Evolutionary conservation across 2,797 vertebrate species (phyloP), one percentile per base, ranked within the genome.

Genomic region (Calcarius lapponicus): DNA sequence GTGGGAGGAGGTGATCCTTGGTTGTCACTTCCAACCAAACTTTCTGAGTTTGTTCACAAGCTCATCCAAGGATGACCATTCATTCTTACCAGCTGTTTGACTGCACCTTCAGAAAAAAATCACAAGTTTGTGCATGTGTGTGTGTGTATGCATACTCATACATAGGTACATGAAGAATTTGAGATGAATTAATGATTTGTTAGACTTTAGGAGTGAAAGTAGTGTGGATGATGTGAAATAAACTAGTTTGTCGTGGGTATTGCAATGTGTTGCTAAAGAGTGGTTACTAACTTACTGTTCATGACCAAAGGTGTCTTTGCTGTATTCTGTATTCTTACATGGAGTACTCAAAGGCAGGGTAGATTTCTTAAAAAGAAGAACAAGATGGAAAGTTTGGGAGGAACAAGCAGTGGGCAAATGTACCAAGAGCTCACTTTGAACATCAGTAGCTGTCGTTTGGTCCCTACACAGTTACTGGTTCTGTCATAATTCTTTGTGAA

Each of bases 91-190:
- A 69, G 14, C 21, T 67, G 15, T 86, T 78, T 47, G 21, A 51
- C 45, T 73, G 32, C 15, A 42, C n/a, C 17, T 40, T 72, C 36
- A 80, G 50, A 56, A 34, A 78, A 51, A 72, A 17, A 60, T 3
- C 11, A 11, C 1, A 5, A 8, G 10, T 47, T 6, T 57, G 3
- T 36, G 5, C 45, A 5, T n/a, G 4, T 84, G 0, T 34, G 1
- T 74, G 1, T 53, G 3, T 64, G 2, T 10, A 4, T 16, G 7
- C 9, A 7, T 18, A 5, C 2, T 34, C 2, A 11, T 4, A 17
- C 1, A 31, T 24, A 28, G 5, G 8, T 32, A 28, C 26, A 19
- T 78, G 7, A 62, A 71, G 25, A 71, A 74, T 74, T 81, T 61
- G 25, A 61, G n/a, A 18, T 60, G 0, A 11, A 17, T 61, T 70